Base-by-base conservation (phyloP, 1,140 invertebrate species). In the Heliconius congener region DNA sequence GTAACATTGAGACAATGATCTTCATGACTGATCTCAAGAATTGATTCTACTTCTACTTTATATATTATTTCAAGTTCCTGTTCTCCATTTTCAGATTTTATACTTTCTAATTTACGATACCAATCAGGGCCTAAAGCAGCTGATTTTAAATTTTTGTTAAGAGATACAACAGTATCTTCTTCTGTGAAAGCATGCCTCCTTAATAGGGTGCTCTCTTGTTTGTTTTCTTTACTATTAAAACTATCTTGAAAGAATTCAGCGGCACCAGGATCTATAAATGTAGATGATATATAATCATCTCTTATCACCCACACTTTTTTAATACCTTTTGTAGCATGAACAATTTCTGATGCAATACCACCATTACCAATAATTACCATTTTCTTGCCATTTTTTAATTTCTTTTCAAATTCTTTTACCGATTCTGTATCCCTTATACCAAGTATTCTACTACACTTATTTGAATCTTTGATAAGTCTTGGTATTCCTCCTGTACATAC, bases 401-500 rank as follows among this genome's bases (percentile, higher is more conserved):
- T 96, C 50, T 96, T 89, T 83, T 98, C 96, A 86, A 99, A 97
- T 79, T 96, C 96, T 88, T 97, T 90, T 1, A 99, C 98, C 34
- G 98, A 99, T 90, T 99, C 98, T n/a, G 98, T 99, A 89, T 99
- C 99, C 84, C 99, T 96, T 79, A 99, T 99, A 18, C 98, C 98
- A 73, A 99, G 85, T 71, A 99, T 96, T 90, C 96, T 95, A 1
- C 95, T 93, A 89, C 96, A 96, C 79, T 96, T 94, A 81, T 95
- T 90, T 23, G 95, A 93, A 85, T 96, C 92, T 76, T 94, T 91
- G 78, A 98, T 96, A 70, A 99, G 90, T 93, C 97, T 98, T 8
- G 99, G 98, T 85, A 94, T 95, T 55, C 97, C 98, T 18, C 99
- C 99, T 55, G 97, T 97, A 91, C 98, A 99, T 55, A 99, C 95